phyloP scores from a whole-genome alignment of 2,797 vertebrate genomes.

The Petrocephalus sullivani region DNA sequence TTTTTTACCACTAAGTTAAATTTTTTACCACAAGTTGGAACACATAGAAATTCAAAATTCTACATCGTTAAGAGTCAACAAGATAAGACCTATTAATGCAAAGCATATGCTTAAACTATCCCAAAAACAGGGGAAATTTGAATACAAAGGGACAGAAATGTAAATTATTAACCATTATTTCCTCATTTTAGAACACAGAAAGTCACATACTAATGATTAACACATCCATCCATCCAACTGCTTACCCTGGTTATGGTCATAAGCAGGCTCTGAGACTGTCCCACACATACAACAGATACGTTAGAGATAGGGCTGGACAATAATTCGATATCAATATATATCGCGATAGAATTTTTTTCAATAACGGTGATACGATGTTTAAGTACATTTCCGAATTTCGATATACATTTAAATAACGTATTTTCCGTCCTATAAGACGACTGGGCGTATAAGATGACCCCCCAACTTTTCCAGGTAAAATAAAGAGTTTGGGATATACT shows the following conservation, averaged over 20 bases:
- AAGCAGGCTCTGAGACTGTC: background rate
- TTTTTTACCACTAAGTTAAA: background rate
- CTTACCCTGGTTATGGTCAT: background rate
- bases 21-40: background rate
- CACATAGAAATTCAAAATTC: background rate
- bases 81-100: background rate
- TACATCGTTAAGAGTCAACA: background rate
- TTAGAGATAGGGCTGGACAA: background rate
- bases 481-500: no score
- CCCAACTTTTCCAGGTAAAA: no score
- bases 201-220: background rate
- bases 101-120: background rate
- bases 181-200: background rate
- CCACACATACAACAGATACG: background rate
- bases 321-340: no score
- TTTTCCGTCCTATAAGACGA: no score
- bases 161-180: background rate
- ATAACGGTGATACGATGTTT: no score
- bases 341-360: no score
- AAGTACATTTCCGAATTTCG: no score
- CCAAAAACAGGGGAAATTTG: background rate
- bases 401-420: no score
- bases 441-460: no score
- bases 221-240: background rate
- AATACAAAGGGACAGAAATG: background rate